Evolutionary conservation across 2,797 vertebrate species (phyloP).

Genomic region (Acrossocheilus wenchowensis): DNA sequence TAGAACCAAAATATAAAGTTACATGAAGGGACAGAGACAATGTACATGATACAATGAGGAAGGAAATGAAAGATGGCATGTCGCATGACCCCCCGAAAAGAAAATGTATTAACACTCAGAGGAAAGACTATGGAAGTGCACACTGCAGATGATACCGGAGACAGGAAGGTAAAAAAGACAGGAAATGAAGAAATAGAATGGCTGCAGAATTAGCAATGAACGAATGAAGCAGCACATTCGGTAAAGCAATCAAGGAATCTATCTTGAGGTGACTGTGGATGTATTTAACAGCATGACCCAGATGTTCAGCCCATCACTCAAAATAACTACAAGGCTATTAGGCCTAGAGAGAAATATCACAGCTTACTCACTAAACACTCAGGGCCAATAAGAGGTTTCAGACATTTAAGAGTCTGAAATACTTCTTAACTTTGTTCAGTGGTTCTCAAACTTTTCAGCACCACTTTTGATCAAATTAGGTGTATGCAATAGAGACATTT

Average conservation of each 20-base stretch:
- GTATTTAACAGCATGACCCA: conserved; percentile 36
- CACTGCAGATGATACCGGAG: conserved; percentile 37
- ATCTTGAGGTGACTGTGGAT: neutral
- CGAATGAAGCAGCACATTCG: conserved; percentile 24
- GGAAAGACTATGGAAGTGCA: conserved; percentile 24
- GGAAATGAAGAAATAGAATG: conserved; percentile 49
- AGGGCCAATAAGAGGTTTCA: neutral
- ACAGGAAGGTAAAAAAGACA: conserved; percentile 41
- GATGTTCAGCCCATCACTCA: conserved; percentile 66
- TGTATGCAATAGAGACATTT: neutral
- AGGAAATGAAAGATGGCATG: conserved; percentile 61
- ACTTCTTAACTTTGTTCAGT: too few relatives aligned
- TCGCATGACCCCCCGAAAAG: conserved; percentile 36
- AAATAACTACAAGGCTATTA: conserved; percentile 16
- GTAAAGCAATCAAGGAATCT: conserved; percentile 32
- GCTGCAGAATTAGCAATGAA: conserved; percentile 45
- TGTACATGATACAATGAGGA: conserved; percentile 53
- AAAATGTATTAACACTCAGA: conserved; percentile 43
- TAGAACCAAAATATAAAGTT: conserved; percentile 23
- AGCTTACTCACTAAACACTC: neutral
- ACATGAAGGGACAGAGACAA: conserved; percentile 26
- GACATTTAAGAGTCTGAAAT: neutral
- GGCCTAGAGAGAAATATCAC: conserved; percentile 16
- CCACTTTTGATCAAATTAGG: neutral
- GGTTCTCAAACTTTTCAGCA: neutral